These are phyloP conservation scores for Spatulosminthurus flaviceps DNA, from an alignment of 2,888 invertebrate species.

Conservation along the genomic window DNA sequence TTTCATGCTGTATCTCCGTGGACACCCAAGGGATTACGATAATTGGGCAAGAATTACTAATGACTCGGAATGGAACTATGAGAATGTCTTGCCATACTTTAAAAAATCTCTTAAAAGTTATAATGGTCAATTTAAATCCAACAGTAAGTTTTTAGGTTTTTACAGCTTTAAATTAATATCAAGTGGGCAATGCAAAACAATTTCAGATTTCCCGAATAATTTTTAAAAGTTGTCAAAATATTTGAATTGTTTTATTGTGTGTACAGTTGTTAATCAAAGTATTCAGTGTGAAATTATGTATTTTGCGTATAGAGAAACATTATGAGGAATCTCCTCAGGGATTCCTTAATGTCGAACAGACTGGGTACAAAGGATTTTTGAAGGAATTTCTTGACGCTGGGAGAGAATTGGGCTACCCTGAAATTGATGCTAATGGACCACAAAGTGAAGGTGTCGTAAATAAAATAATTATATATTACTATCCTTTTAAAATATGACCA, in stretches of 20 bases:
- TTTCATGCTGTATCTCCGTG: no score
- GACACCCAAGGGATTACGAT: background rate
- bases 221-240: no score
- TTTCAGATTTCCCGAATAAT: no score
- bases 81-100: conserved; percentile 35
- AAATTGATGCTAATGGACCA: conserved; percentile 31
- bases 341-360: conserved; percentile 1
- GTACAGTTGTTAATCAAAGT: no score
- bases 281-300: no score
- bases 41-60: background rate
- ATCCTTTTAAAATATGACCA: no score
- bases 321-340: conserved; percentile 12
- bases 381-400: conserved; percentile 6
- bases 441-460: conserved; percentile 19
- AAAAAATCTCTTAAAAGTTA: conserved; percentile 23
- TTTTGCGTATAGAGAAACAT: conserved; percentile 4
- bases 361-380: no score
- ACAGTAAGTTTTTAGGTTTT: no score
- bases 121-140: conserved; percentile 27
- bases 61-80: conserved; percentile 23
- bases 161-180: no score
- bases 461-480: no score
- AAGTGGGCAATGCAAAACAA: no score
- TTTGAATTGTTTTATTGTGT: no score
- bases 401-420: conserved; percentile 32